Base-by-base conservation (phyloP, 2,797 vertebrate genomes). In the Nannoperca obscura region DNA sequence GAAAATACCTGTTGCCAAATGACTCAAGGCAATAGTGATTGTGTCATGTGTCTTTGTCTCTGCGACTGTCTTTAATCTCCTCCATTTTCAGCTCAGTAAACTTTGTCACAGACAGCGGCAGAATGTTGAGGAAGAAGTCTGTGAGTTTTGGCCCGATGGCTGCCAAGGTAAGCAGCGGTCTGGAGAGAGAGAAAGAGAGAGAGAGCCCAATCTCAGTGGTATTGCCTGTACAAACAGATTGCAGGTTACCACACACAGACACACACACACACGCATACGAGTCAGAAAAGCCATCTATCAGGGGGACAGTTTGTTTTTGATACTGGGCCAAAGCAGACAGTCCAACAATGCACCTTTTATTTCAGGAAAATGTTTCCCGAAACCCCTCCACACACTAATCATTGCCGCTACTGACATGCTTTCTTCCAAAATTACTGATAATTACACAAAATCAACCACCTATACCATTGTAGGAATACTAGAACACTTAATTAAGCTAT, bases 321-420 rank as follows among this genome's bases (percentile, higher is more conserved):
- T 59, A 81, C 88, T 70, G 81, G 73, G 83, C 77, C 77, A 84
- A 83, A 87, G 73, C 76, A 82, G 80, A 87, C 80, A 88, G 72
- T 74, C 70, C 84, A 92, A 96, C 94, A 94, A 95, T 92, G 86
- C 69, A 58, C 74, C 88, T 90, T 94, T 93, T 92, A 93, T 94
- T 94, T 90, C 78, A 65, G 74, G 86, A 85, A 88, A 50, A 83
- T 61, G 60, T 85, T 90, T 88, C 88, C 89, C 60, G 30, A 86
- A 92, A 92, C 52, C 62, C 74, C 65, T 47, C 38, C 67, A 77
- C 76, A 71, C 82, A 66, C 87, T 82, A 64, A 89, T 91, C 87
- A 88, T 86, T 91, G 78, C 80, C 50, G 32, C 65, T 80, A 80
- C 65, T 76, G 77, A 76, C 81, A 72, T n/a, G 47, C 58, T 81